Conservation (phyloP, 2,113 vertebrate genomes). For the Stercorarius parasiticus region DNA sequence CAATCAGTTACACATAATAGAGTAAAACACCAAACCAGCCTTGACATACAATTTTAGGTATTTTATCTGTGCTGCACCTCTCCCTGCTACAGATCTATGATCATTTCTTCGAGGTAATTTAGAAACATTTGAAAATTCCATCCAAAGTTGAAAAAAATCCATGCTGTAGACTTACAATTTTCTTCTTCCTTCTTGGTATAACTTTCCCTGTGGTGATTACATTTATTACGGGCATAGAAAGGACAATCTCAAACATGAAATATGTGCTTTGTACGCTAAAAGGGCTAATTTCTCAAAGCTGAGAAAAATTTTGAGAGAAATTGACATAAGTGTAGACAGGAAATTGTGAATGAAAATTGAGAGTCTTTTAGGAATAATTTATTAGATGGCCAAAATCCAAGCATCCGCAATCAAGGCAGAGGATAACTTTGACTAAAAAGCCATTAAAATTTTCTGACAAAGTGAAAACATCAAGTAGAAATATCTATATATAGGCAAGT, state of each 20-base stretch:
- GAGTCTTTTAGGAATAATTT: conserved; percentile 31
- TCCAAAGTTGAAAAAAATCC: not conserved
- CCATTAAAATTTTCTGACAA: not conserved
- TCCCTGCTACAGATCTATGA: not conserved
- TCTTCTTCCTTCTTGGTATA: not conserved
- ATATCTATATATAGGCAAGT: not conserved
- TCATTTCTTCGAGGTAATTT: not conserved
- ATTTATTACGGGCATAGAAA: not conserved
- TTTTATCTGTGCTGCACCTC: not conserved
- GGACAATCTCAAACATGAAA: conserved; percentile 4
- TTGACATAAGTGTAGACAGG: conserved; percentile 31
- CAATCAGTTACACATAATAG: not conserved
- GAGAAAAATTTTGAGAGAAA: conserved; percentile 26
- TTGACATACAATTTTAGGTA: not conserved
- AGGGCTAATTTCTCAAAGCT: conserved; percentile 34
- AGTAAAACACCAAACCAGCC: not conserved
- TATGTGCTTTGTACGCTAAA: not conserved
- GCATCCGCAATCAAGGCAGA: not conserved
- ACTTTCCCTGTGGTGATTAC: not conserved
- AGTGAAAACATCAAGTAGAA: not conserved
- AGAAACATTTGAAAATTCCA: not conserved
- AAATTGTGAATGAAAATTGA: conserved; percentile 48
- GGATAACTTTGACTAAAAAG: conserved; percentile 10
- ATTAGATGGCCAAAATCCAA: conserved; percentile 43
- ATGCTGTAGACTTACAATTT: not conserved